A percentile compares a stretch with the other conserved stretches of the same genome.
phyloP scores from a whole-genome alignment of 2,888 invertebrate genomes.

The Diplazon laetatorius region DNA sequence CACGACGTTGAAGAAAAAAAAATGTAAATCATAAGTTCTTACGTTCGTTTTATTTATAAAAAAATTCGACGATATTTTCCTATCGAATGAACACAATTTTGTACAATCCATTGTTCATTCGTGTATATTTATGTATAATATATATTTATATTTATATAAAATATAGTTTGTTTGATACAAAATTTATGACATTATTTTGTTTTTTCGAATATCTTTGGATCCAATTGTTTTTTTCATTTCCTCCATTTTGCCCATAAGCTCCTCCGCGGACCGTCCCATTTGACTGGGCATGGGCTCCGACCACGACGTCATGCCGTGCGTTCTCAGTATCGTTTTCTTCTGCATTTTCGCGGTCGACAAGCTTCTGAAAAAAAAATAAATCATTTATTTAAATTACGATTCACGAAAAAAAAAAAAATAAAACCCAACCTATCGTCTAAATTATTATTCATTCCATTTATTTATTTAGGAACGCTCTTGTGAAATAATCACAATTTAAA shows the following conservation, averaged over 20 bases:
- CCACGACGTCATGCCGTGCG: constrained; percentile 64
- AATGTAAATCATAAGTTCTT: constrained; percentile 16
- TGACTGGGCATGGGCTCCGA: constrained; percentile 67
- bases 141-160: constrained; percentile 14
- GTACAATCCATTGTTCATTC: constrained; percentile 34
- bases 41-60: constrained; percentile 1
- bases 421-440: too few species aligned
- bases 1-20: background rate
- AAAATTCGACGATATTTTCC: constrained; percentile 29
- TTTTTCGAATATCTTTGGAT: background rate
- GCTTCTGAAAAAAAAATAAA: constrained; percentile 52
- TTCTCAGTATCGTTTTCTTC: constrained; percentile 63
- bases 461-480: too few species aligned
- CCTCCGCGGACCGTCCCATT: constrained; percentile 32
- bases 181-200: background rate
- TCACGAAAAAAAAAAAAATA: too few species aligned
- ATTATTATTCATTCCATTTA: too few species aligned
- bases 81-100: constrained; percentile 33
- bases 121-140: constrained; percentile 15
- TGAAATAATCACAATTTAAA: constrained; percentile 19
- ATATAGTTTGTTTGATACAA: constrained; percentile 32
- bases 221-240: constrained; percentile 28
- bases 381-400: too few species aligned
- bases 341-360: constrained; percentile 68
- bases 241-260: constrained; percentile 28